Percentiles rank a stretch among this genome's conserved stretches.
These are phyloP conservation scores for Microtus ochrogaster DNA, from an alignment of 2,113 vertebrate species.

Conservation along the genomic window DNA sequence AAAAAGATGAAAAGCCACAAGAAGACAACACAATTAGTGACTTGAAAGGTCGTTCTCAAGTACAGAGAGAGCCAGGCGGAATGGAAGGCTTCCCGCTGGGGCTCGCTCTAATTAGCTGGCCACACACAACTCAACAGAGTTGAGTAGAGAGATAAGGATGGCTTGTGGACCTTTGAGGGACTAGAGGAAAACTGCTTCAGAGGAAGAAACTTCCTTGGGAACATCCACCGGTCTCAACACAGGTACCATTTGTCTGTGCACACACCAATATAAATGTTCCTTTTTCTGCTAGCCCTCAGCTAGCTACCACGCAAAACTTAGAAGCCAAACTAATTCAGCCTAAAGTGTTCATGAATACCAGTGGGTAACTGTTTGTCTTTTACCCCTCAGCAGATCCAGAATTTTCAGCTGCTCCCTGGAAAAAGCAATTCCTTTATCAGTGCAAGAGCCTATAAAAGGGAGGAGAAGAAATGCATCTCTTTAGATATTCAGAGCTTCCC, in stretches of 20 bases:
- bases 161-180: neutral
- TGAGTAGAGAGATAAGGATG: neutral
- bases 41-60: neutral
- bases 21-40: constrained; percentile 40
- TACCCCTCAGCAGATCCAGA: neutral
- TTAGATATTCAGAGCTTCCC: neutral
- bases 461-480: neutral
- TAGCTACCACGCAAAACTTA: neutral
- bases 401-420: neutral
- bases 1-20: constrained; percentile 13
- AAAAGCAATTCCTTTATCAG: constrained; percentile 5
- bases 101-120: neutral
- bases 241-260: neutral
- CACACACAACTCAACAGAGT: neutral
- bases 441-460: neutral
- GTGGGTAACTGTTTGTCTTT: neutral
- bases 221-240: neutral
- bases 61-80: neutral
- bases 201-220: neutral
- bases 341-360: neutral
- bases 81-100: neutral
- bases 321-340: constrained; percentile 17
- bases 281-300: neutral
- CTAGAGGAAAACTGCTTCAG: neutral
- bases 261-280: neutral